Conservation (phyloP, 1,140 invertebrate species). For the Agrypnia vestita region DNA sequence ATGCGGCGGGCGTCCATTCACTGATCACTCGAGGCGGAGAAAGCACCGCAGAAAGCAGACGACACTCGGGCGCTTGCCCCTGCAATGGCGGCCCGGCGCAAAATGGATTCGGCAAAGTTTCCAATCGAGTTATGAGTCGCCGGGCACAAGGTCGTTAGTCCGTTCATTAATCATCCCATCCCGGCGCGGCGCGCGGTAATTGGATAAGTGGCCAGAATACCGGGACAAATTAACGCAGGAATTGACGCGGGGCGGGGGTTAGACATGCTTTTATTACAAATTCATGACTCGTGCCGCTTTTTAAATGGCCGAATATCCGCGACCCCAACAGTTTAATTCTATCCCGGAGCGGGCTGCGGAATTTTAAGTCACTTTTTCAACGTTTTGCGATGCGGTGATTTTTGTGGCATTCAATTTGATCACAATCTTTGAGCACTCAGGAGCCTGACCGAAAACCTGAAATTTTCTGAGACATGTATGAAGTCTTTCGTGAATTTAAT, state of each 20-base stretch:
- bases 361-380: conserved; percentile 54
- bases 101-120: conserved; percentile 55
- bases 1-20: neutral
- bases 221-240: conserved; percentile 59
- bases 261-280: conserved; percentile 56
- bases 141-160: conserved; percentile 55
- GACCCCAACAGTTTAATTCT: conserved; percentile 53
- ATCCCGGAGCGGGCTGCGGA: conserved; percentile 43
- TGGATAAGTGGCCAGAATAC: conserved; percentile 58
- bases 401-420: neutral
- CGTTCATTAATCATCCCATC: conserved; percentile 59
- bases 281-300: conserved; percentile 57
- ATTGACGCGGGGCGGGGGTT: conserved; percentile 41
- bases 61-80: neutral
- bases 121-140: conserved; percentile 60
- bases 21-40: no score
- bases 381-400: neutral
- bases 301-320: conserved; percentile 53
- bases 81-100: conserved; percentile 46
- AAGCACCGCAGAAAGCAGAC: no score
- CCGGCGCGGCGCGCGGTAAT: conserved; percentile 40
- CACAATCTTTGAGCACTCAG: no score
- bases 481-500: no score
- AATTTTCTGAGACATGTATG: no score
- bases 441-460: no score